Base-by-base conservation (phyloP, 2,113 vertebrate species). In the Pelecanus crispus region DNA sequence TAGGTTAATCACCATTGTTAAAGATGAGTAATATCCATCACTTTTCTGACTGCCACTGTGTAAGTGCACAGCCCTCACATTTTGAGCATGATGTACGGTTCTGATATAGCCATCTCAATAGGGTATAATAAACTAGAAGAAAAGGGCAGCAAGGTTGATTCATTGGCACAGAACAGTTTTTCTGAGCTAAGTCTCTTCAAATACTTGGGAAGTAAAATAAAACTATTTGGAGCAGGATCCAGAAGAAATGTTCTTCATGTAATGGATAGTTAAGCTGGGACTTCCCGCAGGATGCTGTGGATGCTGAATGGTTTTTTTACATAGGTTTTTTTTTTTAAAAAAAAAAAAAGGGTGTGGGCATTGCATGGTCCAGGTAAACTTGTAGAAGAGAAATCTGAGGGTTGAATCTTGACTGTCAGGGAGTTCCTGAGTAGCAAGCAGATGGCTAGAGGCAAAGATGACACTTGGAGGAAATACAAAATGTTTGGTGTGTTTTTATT, bases 301-400 rank as follows among this genome's bases (percentile, higher is more conserved):
- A 12, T 72, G 17, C 12, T 38, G 29, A n/a, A 10, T 42, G n/a
- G n/a, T 62, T 73, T 34, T 58, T 86, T 47, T 38, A 31, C 3
- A 3, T 26, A 34, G 2, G 11, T n/a, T n/a, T n/a, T n/a, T n/a
- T n/a, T n/a, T n/a, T 32, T 50, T 44, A 4, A 38, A 77, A 87
- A 24, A 7, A 45, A 15, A 21, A 25, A 10, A 8, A 22, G 28
- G 4, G 1, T 4, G 1, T 9, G 21, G 2, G 28, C 3, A 2
- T 50, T 12, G 45, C 45, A 45, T 7, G 7, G 40, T n/a, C 53
- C 11, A 45, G 36, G 31, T 73, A 34, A 63, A 47, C 34, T 56
- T 78, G 47, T 62, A 45, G 58, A 68, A 79, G 36, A 70, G 56
- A 42, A 85, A 25, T 49, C 29, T 61, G 26, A 44, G 32, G 13